phyloP scores from a whole-genome alignment of 1,140 invertebrate species.

The Drosophila burlai region DNA sequence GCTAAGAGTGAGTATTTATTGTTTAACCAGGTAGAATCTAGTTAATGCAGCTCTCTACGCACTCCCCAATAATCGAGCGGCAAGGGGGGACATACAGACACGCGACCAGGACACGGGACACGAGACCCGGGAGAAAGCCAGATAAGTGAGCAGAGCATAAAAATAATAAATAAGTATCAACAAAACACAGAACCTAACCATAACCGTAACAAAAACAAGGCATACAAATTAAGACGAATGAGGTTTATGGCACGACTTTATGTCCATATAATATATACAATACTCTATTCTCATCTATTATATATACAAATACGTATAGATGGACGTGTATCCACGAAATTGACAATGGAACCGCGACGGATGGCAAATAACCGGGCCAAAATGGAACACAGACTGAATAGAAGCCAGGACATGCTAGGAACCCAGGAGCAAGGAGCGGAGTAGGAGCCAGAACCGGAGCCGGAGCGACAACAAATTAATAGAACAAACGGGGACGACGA shows the following conservation, averaged over 20 bases:
- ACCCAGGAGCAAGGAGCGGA: slow-evolving; percentile 1
- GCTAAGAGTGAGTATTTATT: slow-evolving; percentile 29
- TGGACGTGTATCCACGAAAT: slow-evolving; percentile 48
- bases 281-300: slow-evolving; percentile 14
- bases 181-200: slow-evolving; percentile 43
- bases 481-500: slow-evolving; percentile 65
- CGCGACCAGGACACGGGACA: slow-evolving; percentile 9
- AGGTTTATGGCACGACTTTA: slow-evolving; percentile 74
- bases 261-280: slow-evolving; percentile 32
- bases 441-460: slow-evolving; percentile 11
- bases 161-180: slow-evolving; percentile 56
- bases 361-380: slow-evolving; percentile 51
- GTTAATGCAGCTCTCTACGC: slow-evolving; percentile 18
- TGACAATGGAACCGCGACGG: slow-evolving; percentile 54
- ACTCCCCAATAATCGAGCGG: slow-evolving; percentile 27
- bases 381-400: slow-evolving; percentile 34
- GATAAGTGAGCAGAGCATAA: slow-evolving; percentile 60
- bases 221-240: slow-evolving; percentile 82
- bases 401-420: slow-evolving; percentile 11
- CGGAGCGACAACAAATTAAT: slow-evolving; percentile 77
- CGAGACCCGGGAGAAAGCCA: slow-evolving; percentile 20
- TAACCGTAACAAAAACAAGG: slow-evolving; percentile 62
- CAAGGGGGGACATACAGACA: slow-evolving; percentile 2
- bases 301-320: slow-evolving; percentile 12
- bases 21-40: slow-evolving; percentile 14